Evolutionary conservation across 2,797 vertebrate genomes (phyloP), one percentile per base, ranked within the genome.

Genomic region (Squalus acanthias): DNA sequence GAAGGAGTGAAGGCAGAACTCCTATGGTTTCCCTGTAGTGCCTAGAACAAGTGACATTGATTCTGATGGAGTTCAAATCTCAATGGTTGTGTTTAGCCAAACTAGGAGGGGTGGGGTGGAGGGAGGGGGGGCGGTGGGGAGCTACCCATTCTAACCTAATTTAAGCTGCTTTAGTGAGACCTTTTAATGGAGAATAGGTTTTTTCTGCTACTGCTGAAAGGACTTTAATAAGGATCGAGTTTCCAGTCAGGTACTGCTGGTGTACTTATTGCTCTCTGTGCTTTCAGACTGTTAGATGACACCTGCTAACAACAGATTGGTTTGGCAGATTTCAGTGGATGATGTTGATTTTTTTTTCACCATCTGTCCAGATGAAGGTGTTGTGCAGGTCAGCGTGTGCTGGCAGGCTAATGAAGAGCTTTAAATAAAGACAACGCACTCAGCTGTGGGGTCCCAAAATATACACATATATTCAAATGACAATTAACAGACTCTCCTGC

Each of bases 291-390:
- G 99, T 99, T 99, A 99, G 98, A 97, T 97, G 98, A 98, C 98
- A 99, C 98, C 98, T 99, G 98, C 98, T 98, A 97, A 97, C 97
- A 97, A 98, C 98, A 99, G 98, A 99, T 99, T 99, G 98, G 98
- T 98, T 98, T 98, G 98, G 98, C 98, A 98, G 98, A 98, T 98
- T 98, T 98, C 97, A 97, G 98, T 98, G 97, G 98, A 98, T 98
- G 98, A 97, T 98, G 98, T 98, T 97, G 98, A 98, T 98, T 98
- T 97, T 74, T 53, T 95, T 74, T 74, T 97, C 97, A 97, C 99
- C 99, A 99, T 99, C 98, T 99, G 98, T 98, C 98, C 98, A 97
- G 97, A 97, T 98, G 98, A 99, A 99, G 99, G 98, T 98, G 98
- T 97, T 98, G 98, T 98, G 97, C 98, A 98, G 98, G 98, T 99